Evolutionary conservation across 2,888 invertebrate species (phyloP), one percentile per base, ranked within the genome.

Genomic region (Pyrrhosoma nymphula): DNA sequence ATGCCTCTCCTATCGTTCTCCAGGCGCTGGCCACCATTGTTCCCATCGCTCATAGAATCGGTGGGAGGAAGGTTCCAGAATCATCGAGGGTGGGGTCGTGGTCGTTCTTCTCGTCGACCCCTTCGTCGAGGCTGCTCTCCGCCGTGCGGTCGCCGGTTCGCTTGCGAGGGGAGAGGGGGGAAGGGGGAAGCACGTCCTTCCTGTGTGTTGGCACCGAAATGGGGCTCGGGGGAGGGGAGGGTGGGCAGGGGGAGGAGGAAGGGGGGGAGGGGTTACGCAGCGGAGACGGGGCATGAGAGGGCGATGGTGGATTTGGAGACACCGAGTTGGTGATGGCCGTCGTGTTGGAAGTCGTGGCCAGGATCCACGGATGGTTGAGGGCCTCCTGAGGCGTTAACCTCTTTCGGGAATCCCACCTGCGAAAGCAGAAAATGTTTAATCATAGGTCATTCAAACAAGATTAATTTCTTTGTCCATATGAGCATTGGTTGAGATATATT

Each of bases 371-470:
- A 97, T 99, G 99, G 95, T 98, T 98, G 47, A 98, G 97, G 3
- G 99, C 99, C 97, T 99, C 99, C 95, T 98, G 99, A 0, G 99
- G 98, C 8, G 98, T 99, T 98, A 99, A 98, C 96, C 99, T 98
- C 96, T 98, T 98, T 96, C 98, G 98, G 35, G 99, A 98, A 97
- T 99, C 99, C 99, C 99, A 99, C 97, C 99, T 99, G 97, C 10
- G 96, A 96, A 93, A 95, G 95, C 95, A 95, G 69, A 75, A 90
- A 95, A 95, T 35, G 26, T 89, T 56, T 26, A 75, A 88, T 93
- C 56, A n/a, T 23, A 35, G 69, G 63, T 47, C 47, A 47, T 8
- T 4, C 47, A 47, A 47, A 47, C 47, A 8, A 47, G 47, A 47
- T 47, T 47, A 47, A 47, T 47, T 47, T 4, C 2, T 47, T 47